phyloP scores from a whole-genome alignment of 2,113 vertebrate genomes.

The Apaloderma vittatum region DNA sequence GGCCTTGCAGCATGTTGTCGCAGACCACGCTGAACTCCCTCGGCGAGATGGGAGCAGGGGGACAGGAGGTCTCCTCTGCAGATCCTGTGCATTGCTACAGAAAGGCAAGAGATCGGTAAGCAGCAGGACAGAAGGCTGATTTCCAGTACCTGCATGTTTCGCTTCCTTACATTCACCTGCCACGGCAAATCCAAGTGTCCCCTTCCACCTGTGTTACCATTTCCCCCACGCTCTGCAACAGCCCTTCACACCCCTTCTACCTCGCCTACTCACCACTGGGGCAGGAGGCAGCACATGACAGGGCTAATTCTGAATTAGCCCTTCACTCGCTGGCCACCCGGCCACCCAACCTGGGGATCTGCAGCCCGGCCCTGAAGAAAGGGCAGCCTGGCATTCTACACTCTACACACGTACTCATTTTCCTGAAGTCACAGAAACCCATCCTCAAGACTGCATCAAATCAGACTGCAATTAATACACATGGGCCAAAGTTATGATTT shows the following conservation, averaged over 20 bases:
- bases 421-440: neutral
- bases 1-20: constrained; percentile 91
- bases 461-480: neutral
- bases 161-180: neutral
- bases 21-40: constrained; percentile 86
- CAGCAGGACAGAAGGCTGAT: neutral
- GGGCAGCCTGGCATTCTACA: neutral
- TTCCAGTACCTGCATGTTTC: neutral
- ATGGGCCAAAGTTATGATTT: neutral
- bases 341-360: neutral
- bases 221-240: neutral
- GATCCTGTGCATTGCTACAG: neutral
- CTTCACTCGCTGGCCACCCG: neutral
- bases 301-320: neutral
- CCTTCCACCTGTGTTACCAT: neutral
- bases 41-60: constrained; percentile 7
- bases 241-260: neutral
- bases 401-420: neutral
- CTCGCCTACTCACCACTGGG: rapidly evolving
- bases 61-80: rapidly evolving
- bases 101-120: neutral
- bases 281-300: neutral
- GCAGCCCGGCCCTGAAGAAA: neutral
- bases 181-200: neutral
- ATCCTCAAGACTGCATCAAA: neutral